These are phyloP conservation scores for Echinometra lucunter DNA, from an alignment of 53 echinoderm and acorn worm species.

Conservation along the genomic window DNA sequence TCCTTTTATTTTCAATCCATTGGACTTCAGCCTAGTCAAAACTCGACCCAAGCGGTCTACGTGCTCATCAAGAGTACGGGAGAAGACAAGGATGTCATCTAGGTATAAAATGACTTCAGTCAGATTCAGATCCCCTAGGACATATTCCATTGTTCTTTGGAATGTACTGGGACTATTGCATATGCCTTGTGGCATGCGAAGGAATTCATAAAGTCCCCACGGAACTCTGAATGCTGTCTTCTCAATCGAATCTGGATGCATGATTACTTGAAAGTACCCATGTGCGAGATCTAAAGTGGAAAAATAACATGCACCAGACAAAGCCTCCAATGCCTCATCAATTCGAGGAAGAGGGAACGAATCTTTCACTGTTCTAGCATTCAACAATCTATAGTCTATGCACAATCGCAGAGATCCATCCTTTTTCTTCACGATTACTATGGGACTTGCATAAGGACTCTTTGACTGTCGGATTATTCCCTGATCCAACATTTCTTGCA, in stretches of 20 bases:
- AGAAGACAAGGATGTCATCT: constrained; percentile 74
- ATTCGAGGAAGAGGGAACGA: constrained; percentile 78
- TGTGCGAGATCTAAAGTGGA: constrained; percentile 73
- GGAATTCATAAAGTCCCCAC: constrained; percentile 73
- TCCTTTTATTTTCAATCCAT: constrained; percentile 75
- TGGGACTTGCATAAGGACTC: constrained; percentile 73
- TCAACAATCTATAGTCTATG: constrained; percentile 70
- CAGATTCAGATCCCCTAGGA: constrained; percentile 71
- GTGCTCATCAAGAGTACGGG: constrained; percentile 62
- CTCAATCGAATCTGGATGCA: constrained; percentile 66
- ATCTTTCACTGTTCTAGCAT: constrained; percentile 53
- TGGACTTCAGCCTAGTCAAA: constrained; percentile 38
- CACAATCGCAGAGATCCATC: constrained; percentile 64
- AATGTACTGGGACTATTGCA: constrained; percentile 73
- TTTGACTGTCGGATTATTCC: constrained; percentile 66
- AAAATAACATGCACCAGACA: constrained; percentile 71
- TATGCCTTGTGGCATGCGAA: constrained; percentile 70
- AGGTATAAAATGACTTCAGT: constrained; percentile 69
- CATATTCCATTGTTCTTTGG: constrained; percentile 69
- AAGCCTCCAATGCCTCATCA: constrained; percentile 75
- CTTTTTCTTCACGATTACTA: constrained; percentile 71
- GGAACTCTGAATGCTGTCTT: constrained; percentile 80
- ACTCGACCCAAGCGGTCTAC: constrained; percentile 55
- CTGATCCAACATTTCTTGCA: constrained; percentile 70
- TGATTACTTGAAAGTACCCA: constrained; percentile 73